Evolutionary conservation across 2,113 vertebrate species (phyloP).

Genomic region (Thoracochromis brauschi): DNA sequence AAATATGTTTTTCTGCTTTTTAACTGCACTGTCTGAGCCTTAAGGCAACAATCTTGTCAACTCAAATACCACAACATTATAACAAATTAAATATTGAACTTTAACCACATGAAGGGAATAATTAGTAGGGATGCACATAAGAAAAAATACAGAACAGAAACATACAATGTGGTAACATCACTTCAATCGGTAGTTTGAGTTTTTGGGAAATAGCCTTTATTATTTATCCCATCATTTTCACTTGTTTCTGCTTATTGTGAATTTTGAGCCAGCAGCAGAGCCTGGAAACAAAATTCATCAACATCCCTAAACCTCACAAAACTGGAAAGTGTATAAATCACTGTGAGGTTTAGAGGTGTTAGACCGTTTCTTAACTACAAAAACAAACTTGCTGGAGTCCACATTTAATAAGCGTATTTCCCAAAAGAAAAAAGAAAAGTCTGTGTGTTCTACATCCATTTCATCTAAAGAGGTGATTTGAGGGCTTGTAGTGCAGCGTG

Average conservation of each 20-base stretch:
- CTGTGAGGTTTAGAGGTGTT: not conserved
- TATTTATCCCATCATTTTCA: not conserved
- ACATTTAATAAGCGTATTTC: not conserved
- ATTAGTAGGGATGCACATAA: not conserved
- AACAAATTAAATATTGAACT: not conserved
- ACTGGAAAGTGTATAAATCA: not conserved
- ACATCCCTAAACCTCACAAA: not conserved
- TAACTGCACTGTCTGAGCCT: not conserved
- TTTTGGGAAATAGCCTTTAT: not conserved
- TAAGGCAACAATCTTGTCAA: constrained; percentile 33
- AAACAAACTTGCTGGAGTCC: not conserved
- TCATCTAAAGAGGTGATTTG: constrained; percentile 59
- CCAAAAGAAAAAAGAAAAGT: not conserved
- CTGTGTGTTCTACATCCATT: not conserved
- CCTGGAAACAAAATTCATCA: not conserved
- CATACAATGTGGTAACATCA: not conserved
- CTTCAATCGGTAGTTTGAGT: not conserved
- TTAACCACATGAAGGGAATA: not conserved
- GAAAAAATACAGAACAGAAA: not conserved
- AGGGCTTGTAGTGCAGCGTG: constrained; percentile 69
- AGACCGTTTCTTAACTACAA: not conserved
- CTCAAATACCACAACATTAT: not conserved
- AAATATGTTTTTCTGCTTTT: not conserved
- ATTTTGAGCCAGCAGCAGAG: not conserved
- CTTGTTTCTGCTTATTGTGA: not conserved